A percentile compares a stretch with the other conserved stretches of the same genome.
phyloP scores from a whole-genome alignment of 2,797 vertebrate genomes.

The Siniperca scherzeri region DNA sequence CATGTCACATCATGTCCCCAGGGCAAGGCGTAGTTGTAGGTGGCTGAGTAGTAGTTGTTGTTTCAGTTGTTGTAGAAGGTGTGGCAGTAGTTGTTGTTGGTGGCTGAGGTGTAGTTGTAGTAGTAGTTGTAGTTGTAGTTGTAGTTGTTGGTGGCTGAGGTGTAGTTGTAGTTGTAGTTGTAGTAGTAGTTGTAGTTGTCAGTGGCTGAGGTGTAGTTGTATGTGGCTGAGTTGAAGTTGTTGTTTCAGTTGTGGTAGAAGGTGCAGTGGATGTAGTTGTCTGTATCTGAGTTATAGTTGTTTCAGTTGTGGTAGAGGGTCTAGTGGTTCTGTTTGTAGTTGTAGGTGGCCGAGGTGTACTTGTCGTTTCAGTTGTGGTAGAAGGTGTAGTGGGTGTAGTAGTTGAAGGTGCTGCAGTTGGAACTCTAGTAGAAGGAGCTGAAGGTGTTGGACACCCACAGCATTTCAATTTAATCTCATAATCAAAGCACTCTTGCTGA shows the following conservation, averaged over 20 bases:
- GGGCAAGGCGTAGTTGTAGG: neutral
- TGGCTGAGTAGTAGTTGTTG: neutral
- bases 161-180: neutral
- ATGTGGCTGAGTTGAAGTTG: neutral
- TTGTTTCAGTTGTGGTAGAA: neutral
- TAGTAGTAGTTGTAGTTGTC: neutral
- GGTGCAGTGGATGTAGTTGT: neutral
- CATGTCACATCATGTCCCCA: slow-evolving; percentile 26
- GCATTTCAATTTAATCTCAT: slow-evolving; percentile 57
- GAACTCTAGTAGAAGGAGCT: neutral
- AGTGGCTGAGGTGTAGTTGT: neutral
- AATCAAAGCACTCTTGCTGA: slow-evolving; percentile 59
- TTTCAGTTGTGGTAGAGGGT: neutral
- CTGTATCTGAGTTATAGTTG: neutral
- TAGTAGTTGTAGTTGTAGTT: neutral
- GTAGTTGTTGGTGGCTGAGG: neutral
- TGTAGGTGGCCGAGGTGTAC: accelerated
- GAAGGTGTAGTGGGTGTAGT: neutral
- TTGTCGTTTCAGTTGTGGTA: neutral
- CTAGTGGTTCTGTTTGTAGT: neutral
- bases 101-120: neutral
- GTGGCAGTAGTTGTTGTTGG: neutral
- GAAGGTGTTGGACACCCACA: neutral
- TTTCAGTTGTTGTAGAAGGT: neutral
- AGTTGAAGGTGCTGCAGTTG: neutral